Evolutionary conservation across 2,797 vertebrate species (phyloP), one percentile per base, ranked within the genome.

Genomic region (Yasuhikotakia modesta): DNA sequence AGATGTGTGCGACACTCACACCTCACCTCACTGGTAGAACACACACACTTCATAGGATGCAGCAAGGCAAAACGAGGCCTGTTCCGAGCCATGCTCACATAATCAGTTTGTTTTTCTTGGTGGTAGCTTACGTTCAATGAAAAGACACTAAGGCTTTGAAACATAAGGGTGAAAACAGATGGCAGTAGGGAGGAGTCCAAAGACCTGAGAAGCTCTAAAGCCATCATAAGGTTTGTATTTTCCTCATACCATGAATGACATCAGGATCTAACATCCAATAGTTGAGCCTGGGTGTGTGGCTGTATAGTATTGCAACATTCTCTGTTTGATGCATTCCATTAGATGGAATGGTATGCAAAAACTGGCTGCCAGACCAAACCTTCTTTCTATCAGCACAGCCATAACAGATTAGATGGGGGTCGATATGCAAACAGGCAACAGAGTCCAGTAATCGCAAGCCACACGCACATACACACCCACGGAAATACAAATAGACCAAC

Each of bases 401-500:
- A 90, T 90, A 92, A 91, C 90, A 93, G 91, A 93, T 94, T 91
- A 92, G 90, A 91, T 90, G 87, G 70, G 68, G 65, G 22, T 61
- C 30, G 81, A 87, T 84, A 85, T 63, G 73, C 84, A 86, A 85
- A 84, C 79, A 82, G 60, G 63, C 63, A 81, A 43, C 53, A 57
- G 70, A 35, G 55, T 50, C 67, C 24, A 78, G 65, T 53, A 63
- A 77, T 71, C 24, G 77, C 66, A 68, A 79, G 76, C 78, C 83
- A 83, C 71, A 83, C 79, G 53, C 81, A 80, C 60, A 73, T 69
- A 67, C 63, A 45, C 64, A 71, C 60, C 46, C 43, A 65, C 22
- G 57, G 53, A 64, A 70, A 57, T 75, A 50, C 16, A 45, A 61
- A 70, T 32, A 53, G 45, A 63, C 57, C 10, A 22, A 77, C 67